phyloP scores from a whole-genome alignment of 2,888 invertebrate genomes.

The Nomada goodeniana region DNA sequence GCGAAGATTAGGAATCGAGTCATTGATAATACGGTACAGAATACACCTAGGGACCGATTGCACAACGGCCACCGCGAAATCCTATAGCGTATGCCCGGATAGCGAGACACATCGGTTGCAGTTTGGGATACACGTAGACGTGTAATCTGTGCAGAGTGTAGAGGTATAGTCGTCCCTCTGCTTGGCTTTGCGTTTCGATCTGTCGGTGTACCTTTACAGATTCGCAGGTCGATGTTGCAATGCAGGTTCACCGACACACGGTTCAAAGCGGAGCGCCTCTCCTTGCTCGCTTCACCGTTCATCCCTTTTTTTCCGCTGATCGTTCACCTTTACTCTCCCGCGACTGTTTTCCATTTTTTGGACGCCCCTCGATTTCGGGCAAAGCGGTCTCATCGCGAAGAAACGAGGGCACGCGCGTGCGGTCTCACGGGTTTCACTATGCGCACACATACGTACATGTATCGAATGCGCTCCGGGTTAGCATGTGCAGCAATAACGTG shows the following conservation, averaged over 20 bases:
- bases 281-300: not conserved
- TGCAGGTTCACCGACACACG: not conserved
- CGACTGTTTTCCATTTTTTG: not conserved
- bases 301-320: too few relatives aligned
- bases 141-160: too few relatives aligned
- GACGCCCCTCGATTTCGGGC: not conserved
- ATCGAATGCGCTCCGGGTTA: conserved; percentile 28
- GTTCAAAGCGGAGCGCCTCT: not conserved
- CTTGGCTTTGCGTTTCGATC: not conserved
- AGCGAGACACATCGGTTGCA: conserved; percentile 50
- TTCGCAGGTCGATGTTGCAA: conserved; percentile 20
- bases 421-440: conserved; percentile 1
- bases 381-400: not conserved
- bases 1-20: not conserved
- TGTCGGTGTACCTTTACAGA: conserved; percentile 16
- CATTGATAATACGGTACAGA: too few relatives aligned
- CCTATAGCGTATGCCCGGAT: conserved; percentile 46
- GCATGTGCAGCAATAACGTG: conserved; percentile 25
- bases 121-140: conserved; percentile 39
- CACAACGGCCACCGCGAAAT: conserved; percentile 42
- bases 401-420: not conserved
- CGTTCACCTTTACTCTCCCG: too few relatives aligned
- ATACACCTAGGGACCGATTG: not conserved
- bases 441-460: not conserved
- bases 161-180: not conserved